phyloP scores from a whole-genome alignment of 1,140 invertebrate species.

The Nilaparvata lugens region DNA sequence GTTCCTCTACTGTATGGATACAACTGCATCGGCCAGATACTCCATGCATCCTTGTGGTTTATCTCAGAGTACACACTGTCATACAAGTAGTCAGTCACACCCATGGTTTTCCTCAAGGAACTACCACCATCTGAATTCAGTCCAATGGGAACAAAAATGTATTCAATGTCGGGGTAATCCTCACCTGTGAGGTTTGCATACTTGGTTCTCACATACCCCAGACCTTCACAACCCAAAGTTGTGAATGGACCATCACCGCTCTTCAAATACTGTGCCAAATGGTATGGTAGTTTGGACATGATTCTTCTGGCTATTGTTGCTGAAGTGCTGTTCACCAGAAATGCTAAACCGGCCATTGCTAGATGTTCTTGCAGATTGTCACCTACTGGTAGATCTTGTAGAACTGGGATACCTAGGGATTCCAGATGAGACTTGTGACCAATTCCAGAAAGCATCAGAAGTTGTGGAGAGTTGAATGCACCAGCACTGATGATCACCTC shows the following conservation, averaged over 20 bases:
- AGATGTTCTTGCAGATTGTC: constrained; percentile 57
- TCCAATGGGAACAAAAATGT: constrained; percentile 42
- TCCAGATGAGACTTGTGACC: constrained; percentile 15
- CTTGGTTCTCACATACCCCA: constrained; percentile 51
- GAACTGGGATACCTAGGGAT: constrained; percentile 36
- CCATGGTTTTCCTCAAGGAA: constrained; percentile 23
- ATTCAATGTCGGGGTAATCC: constrained; percentile 51
- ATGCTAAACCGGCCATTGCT: constrained; percentile 56
- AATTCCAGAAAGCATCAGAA: constrained; percentile 21
- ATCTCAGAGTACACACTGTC: constrained; percentile 25
- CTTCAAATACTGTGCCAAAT: constrained; percentile 10
- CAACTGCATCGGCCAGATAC: constrained; percentile 50
- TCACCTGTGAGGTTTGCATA: constrained; percentile 41
- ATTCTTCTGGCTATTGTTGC: constrained; percentile 33
- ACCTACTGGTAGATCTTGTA: constrained; percentile 47
- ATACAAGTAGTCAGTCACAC: constrained; percentile 22
- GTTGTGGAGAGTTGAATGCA: constrained; percentile 17
- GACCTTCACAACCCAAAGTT: constrained; percentile 45
- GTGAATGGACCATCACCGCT: constrained; percentile 29
- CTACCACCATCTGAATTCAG: constrained; percentile 32
- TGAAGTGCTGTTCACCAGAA: constrained; percentile 52
- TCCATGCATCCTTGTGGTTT: constrained; percentile 45
- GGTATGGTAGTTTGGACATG: constrained; percentile 6
- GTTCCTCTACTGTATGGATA: constrained; percentile 47
- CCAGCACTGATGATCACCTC: constrained; percentile 22